Base-by-base conservation (phyloP, 2,113 vertebrate genomes). In the Engraulis encrasicolus region DNA sequence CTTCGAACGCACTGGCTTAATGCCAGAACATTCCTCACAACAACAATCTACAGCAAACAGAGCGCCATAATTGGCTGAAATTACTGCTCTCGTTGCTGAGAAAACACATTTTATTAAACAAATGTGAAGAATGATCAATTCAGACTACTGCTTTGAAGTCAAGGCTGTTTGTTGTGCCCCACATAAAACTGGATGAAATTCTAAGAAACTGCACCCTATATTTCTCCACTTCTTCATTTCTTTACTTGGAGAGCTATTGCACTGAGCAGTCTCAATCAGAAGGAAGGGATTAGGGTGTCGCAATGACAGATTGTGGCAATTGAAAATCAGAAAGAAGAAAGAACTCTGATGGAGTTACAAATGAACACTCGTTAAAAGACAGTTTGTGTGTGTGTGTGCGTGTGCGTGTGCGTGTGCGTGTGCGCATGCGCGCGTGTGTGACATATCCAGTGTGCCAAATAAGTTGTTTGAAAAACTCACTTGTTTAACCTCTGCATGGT, bases 271-370 rank as follows among this genome's bases (percentile, higher is more conserved):
- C 79, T 84, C 74, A 79, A 38, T 40, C 74, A 19, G 61, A 23
- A 38, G 27, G 6, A 80, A 50, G 61, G 81, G 83, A 87, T 87
- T 77, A 85, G n/a, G 74, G 27, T 37, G 38, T 80, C 45, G 79
- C 34, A 78, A 19, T 54, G 80, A 78, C 58, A 78, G 36, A 80
- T 81, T 81, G 50, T 81, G 83, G 50, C 50, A 27, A 61, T 61
- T 50, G 20, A 37, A 34, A 85, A 54, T 31, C 18, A 17, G 48
- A n/a, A n/a, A 66, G 82, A n/a, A n/a, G 78, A 81, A 77, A 77
- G 23, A 80, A 81, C 48, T 80, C 37, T 48, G 83, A 78, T n/a
- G n/a, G 61, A 71, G 61, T 71, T 71, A 12, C 61, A 31, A 71
- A 71, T 71, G 61, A 71, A 71, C 61, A 71, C 61, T 71, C 61